A percentile compares a stretch with the other conserved stretches of the same genome.
phyloP scores from a whole-genome alignment of 2,113 vertebrate species.

The Lampris megalopsis region DNA sequence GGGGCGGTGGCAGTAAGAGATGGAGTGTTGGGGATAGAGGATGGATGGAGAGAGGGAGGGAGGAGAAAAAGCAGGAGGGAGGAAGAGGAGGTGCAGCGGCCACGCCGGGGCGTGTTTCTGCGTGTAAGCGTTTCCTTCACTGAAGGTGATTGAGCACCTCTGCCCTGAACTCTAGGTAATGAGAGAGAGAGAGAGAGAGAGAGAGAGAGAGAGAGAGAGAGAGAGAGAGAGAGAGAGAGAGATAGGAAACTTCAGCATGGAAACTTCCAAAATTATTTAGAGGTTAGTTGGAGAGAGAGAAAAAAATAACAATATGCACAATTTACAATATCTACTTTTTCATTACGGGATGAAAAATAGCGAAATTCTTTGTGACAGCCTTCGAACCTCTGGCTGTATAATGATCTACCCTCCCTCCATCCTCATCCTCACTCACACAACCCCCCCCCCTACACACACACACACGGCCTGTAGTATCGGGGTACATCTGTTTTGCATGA shows the following conservation, averaged over 20 bases:
- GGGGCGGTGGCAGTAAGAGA: conserved; percentile 45
- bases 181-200: conserved; percentile 64
- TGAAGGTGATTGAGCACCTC: conserved; percentile 83
- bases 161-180: conserved; percentile 84
- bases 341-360: conserved; percentile 86
- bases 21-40: conserved; percentile 62
- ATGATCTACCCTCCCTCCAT: conserved; percentile 78
- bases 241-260: conserved; percentile 77
- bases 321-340: conserved; percentile 84
- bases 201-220: not conserved
- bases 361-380: conserved; percentile 86
- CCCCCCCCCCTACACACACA: conserved; percentile 62
- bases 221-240: conserved; percentile 6
- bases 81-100: conserved; percentile 37
- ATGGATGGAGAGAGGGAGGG: conserved; percentile 60
- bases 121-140: conserved; percentile 80
- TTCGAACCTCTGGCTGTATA: conserved; percentile 83
- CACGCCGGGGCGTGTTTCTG: conserved; percentile 64
- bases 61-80: conserved; percentile 35
- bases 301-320: conserved; percentile 75
- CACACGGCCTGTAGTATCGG: conserved; percentile 82
- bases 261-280: conserved; percentile 87
- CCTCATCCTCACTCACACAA: conserved; percentile 62
- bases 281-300: conserved; percentile 55
- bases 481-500: conserved; percentile 97